Evolutionary conservation across 2,888 invertebrate genomes (phyloP).

Genomic region (Ichneumoninae sp.): DNA sequence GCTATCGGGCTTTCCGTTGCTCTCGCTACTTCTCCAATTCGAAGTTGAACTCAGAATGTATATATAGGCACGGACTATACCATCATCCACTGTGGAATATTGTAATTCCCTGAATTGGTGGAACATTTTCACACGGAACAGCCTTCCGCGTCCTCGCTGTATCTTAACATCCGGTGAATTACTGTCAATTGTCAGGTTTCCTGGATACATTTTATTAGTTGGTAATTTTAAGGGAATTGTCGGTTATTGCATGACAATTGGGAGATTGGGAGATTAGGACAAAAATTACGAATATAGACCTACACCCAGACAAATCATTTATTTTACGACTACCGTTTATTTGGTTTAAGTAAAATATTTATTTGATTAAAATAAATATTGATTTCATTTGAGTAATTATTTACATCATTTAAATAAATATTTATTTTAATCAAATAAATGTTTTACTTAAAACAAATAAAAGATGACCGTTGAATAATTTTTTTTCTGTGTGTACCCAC

Average conservation of each 20-base stretch:
- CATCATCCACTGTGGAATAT: neutral
- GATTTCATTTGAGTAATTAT: too few species aligned
- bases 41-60: slow-evolving; percentile 16
- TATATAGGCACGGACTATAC: neutral
- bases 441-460: too few species aligned
- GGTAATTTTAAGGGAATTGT: neutral
- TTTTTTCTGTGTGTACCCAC: too few species aligned
- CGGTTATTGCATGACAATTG: neutral
- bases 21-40: slow-evolving; percentile 40
- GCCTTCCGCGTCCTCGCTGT: neutral
- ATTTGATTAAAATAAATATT: too few species aligned
- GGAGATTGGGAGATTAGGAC: neutral
- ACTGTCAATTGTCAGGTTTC: neutral
- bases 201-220: slow-evolving; percentile 12
- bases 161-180: slow-evolving; percentile 10
- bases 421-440: too few species aligned
- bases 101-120: slow-evolving; percentile 19
- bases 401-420: too few species aligned
- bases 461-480: too few species aligned
- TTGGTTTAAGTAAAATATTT: too few species aligned
- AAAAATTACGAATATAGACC: too few species aligned
- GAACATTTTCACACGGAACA: slow-evolving; percentile 24
- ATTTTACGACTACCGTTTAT: too few species aligned
- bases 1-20: neutral
- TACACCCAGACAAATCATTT: too few species aligned